Evolutionary conservation across 2,113 vertebrate genomes (phyloP), one percentile per base, ranked within the genome.

Genomic region (Tichodroma muraria): DNA sequence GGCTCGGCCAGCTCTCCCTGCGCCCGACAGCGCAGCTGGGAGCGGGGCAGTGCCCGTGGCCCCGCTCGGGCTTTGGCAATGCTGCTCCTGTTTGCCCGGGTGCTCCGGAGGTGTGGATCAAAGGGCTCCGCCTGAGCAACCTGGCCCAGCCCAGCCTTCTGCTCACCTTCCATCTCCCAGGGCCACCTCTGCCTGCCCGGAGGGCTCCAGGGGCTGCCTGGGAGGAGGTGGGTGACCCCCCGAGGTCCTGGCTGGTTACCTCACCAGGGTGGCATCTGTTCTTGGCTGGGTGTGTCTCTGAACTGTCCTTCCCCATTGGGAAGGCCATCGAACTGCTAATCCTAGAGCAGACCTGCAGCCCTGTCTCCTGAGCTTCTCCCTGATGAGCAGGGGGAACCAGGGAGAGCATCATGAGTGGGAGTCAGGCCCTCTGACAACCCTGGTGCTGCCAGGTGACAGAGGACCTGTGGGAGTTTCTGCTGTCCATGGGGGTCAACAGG

Each of bases 21-120:
- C 3, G 17, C 42, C 42, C 17, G 14, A 44, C 53, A 52, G 10
- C 1, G 15, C 73, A 49, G 87, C 81, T 83, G 88, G 88, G 42
- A 42, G 42, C 42, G 15, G 70, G 52, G 53, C 79, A 23, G 53
- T 19, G 44, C 42, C 35, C 19, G 3, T 22, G 53, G 30, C 11
- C 65, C 37, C 53, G 45, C 37, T 13, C 8, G 2, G 37, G 73
- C 68, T 88, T 66, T 77, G 68, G 70, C 83, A 40, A 3, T 12
- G 94, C 84, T 40, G 82, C 92, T 63, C 91, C 93, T 97, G 97
- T 97, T 95, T 88, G 27, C 47, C 96, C 88, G 84, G 84, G 95
- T 89, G 75, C 89, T 93, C 56, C 1, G 59, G 95, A 94, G 57
- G 57, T 60, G 30, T 57, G 16, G 91, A 97, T 97, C 97, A 97